Evolutionary conservation across 2,888 invertebrate species (phyloP).

Genomic region (Amphipyra tragopoginis): DNA sequence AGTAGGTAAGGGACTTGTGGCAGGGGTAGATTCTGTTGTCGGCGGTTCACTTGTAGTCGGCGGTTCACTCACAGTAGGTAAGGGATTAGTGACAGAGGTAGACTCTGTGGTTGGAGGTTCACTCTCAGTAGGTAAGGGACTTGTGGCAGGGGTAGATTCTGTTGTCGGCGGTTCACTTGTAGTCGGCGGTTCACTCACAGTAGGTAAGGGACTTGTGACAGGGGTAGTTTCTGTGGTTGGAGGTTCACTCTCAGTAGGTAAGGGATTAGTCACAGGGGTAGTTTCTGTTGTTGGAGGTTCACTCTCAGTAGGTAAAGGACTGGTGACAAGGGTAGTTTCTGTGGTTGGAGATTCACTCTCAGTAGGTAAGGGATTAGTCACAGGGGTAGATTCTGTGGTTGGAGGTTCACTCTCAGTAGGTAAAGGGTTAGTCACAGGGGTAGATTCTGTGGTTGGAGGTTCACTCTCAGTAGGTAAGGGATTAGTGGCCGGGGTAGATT

Average conservation of each 20-base stretch:
- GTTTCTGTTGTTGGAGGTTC: not conserved
- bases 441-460: not conserved
- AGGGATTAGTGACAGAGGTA: slow-evolving; percentile 3
- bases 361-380: not conserved
- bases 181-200: slow-evolving; percentile 1
- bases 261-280: not conserved
- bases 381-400: slow-evolving; percentile 9
- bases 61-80: slow-evolving; percentile 10
- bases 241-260: not conserved
- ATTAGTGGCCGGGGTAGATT: not conserved
- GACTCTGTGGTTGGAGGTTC: not conserved
- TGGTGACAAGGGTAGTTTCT: slow-evolving; percentile 10
- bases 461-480: slow-evolving; percentile 22
- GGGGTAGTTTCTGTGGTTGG: slow-evolving; percentile 1
- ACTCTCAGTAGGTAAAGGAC: not conserved
- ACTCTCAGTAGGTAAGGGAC: not conserved
- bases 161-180: not conserved
- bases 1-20: slow-evolving; percentile 4
- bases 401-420: not conserved
- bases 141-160: slow-evolving; percentile 7
- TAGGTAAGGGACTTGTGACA: slow-evolving; percentile 12
- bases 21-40: not conserved
- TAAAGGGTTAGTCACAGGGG: not conserved
- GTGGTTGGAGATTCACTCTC: not conserved
- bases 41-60: not conserved